Conservation (phyloP, 2,113 vertebrate species). For the Cettia cetti region DNA sequence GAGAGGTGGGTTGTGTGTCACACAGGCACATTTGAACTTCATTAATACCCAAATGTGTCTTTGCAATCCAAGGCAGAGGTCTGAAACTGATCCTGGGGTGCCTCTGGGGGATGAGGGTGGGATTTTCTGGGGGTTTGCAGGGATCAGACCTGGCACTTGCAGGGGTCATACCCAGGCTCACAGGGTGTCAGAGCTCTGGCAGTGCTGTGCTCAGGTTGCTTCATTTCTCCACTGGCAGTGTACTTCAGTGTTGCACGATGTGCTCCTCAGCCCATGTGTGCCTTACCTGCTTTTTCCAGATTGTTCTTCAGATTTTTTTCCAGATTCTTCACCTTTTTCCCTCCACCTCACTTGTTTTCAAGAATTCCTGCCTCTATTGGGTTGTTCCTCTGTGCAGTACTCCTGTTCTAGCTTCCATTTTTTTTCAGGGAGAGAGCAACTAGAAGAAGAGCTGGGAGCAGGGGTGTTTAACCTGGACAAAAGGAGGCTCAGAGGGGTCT, state of each 20-base stretch:
- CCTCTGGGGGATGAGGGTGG: not conserved
- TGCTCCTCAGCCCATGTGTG: not conserved
- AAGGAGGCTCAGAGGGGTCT: not conserved
- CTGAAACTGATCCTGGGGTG: not conserved
- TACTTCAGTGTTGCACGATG: fast-evolving
- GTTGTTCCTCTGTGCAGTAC: not conserved
- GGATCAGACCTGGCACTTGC: not conserved
- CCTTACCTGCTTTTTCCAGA: not conserved
- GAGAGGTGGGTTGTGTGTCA: not conserved
- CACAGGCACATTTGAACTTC: not conserved
- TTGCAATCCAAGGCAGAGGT: not conserved
- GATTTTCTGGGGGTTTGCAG: not conserved
- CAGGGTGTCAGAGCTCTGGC: not conserved
- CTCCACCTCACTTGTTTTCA: not conserved
- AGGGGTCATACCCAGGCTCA: not conserved
- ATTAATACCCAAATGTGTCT: not conserved
- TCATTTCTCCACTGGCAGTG: fast-evolving
- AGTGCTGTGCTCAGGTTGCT: not conserved
- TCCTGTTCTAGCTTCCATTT: not conserved
- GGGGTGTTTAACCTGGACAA: not conserved
- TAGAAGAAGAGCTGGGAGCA: not conserved
- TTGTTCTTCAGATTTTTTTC: not conserved
- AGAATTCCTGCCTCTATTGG: not conserved
- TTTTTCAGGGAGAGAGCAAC: not conserved
- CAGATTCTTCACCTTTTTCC: not conserved